Base-by-base conservation (phyloP, 2,113 vertebrate species). In the Acanthisitta chloris region DNA sequence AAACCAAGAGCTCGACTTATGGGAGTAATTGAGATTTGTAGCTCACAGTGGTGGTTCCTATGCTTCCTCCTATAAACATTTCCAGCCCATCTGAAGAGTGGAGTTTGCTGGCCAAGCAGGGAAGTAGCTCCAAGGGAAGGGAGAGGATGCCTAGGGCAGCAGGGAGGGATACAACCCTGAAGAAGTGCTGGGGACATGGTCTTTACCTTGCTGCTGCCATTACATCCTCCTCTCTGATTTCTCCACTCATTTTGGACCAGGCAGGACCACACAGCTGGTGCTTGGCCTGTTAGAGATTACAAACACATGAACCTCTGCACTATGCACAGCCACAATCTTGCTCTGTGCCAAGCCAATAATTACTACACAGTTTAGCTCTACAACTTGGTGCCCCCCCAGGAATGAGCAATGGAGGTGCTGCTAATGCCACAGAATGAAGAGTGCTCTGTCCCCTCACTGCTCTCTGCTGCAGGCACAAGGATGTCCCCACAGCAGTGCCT, bases 41-140 rank as follows among this genome's bases (percentile, higher is more conserved):
- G 71, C 26, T 59, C 38, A 28, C 0, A 0, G 48, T 2, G 1
- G 17, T 14, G 28, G 29, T 38, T 67, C 42, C 54, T 42, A 0
- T 43, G 24, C 25, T 76, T 92, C 72, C 18, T 67, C 18, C 52
- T 79, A 4, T 54, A 65, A 71, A 49, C 34, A 61, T 65, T 71
- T 54, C 45, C 9, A 40, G 25, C 7, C n/a, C 25, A 24, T 8
- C 33, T 42, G 48, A 84, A 65, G 38, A 85, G 58, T 1, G 1
- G 14, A 54, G 24, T 36, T 74, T n/a, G 8, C 21, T 34, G 36
- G 9, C 15, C 4, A 6, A 71, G 25, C 1, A 0, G 12, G 14
- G 21, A 69, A 78, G 31, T 33, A 71, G 24, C 19, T 86, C 31
- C 0, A 0, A 61, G 26, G 42, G 77, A 79, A 64, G 86, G 26